A percentile compares a stretch with the other conserved stretches of the same genome.
These are phyloP conservation scores for Spizella passerina DNA, from an alignment of 2,797 vertebrate genomes.

Conservation along the genomic window DNA sequence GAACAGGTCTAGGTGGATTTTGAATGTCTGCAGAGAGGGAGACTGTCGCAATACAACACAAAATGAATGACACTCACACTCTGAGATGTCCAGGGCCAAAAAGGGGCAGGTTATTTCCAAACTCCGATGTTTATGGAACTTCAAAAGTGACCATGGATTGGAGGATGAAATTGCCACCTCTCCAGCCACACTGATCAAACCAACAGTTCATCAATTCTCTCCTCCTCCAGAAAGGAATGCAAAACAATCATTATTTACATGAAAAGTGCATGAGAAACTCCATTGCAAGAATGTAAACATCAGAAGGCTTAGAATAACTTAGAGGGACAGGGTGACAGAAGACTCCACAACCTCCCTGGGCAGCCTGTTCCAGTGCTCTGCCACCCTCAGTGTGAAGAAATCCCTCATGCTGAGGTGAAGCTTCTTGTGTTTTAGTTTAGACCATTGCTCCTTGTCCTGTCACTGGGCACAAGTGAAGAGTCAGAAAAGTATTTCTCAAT, in stretches of 20 bases:
- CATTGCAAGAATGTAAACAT: background rate
- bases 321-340: background rate
- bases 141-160: background rate
- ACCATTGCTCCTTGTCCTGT: background rate
- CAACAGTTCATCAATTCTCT: background rate
- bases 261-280: background rate
- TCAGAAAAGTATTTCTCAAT: background rate
- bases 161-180: background rate
- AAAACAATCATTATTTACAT: background rate
- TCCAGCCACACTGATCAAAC: background rate
- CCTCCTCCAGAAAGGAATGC: background rate
- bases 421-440: background rate
- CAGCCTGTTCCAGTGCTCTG: background rate
- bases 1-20: accelerated
- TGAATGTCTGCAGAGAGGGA: background rate
- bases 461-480: background rate
- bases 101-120: background rate
- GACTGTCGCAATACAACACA: background rate
- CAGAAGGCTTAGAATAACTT: background rate
- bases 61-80: background rate
- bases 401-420: background rate
- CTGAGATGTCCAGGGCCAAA: background rate
- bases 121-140: background rate
- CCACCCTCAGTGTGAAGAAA: background rate
- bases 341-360: background rate